Base-by-base conservation (phyloP, 2,113 vertebrate genomes). In the Ictidomys tridecemlineatus region DNA sequence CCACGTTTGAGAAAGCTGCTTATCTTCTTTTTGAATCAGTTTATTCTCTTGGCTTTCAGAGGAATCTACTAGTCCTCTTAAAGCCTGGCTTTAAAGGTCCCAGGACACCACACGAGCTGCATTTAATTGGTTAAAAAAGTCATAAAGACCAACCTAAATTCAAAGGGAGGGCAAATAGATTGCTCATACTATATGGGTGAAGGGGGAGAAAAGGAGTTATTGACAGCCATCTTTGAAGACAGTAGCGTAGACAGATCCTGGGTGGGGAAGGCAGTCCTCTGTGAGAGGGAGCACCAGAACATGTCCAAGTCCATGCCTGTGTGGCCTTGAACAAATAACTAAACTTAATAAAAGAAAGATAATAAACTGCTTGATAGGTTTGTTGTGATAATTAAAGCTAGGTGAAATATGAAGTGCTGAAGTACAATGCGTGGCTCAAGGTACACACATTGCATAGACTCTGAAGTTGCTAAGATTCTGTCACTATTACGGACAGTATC, bases 41-140 rank as follows among this genome's bases (percentile, higher is more conserved):
- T 39, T 94, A 37, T 83, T 91, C 79, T 86, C 70, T 84, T 86
- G 73, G 53, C n/a, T 82, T 96, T 78, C 56, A 83, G 45, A 83
- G 95, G 94, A 94, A 72, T 56, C 24, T 91, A 11, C 8, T 30
- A 58, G 80, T 58, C 18, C 14, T 90, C 45, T 77, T 79, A 86
- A 80, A 24, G 18, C 8, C 69, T 56, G 48, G 58, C n/a, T 45
- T 93, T 26, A 53, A 26, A 65, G 34, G 24, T 72, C 28, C 42
- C 22, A 70, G 34, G 67, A 45, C 30, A 37, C 80, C 61, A 34
- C 5, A 56, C 73, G 37, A 58, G 9, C 18, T 74, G 67, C 7
- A 32, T 79, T 70, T 83, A 82, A 85, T 20, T 58, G 48, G 61
- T 69, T 32, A 86, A 61, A 85, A 42, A 74, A 86, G 14, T 83